A percentile compares a stretch with the other conserved stretches of the same genome.
These are phyloP conservation scores for Malthinus flaveolus DNA, from an alignment of 2,888 invertebrate genomes.

Conservation along the genomic window DNA sequence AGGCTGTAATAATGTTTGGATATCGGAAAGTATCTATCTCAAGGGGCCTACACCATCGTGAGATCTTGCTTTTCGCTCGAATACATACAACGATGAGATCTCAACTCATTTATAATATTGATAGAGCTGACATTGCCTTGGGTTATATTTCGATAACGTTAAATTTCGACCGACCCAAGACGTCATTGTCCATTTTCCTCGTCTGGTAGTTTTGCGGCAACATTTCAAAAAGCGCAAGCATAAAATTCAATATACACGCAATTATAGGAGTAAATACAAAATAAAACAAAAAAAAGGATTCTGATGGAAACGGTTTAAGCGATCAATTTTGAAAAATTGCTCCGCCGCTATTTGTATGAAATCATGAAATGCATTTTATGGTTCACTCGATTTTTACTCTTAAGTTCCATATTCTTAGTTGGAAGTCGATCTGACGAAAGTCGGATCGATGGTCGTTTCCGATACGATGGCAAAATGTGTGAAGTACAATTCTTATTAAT, in stretches of 20 bases:
- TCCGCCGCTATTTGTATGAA: conserved; percentile 27
- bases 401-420: conserved; percentile 20
- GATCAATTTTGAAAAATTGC: conserved; percentile 33
- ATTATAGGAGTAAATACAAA: not conserved
- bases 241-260: not conserved
- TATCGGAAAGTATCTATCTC: conserved; percentile 26
- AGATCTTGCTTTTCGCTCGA: conserved; percentile 34
- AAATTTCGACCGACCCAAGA: conserved; percentile 14
- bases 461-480: conserved; percentile 21
- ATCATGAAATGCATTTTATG: conserved; percentile 32
- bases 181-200: conserved; percentile 12
- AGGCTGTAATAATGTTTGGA: conserved; percentile 24
- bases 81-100: conserved; percentile 35
- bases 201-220: not conserved
- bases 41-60: conserved; percentile 27
- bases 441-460: conserved; percentile 20
- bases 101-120: conserved; percentile 37
- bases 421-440: conserved; percentile 22
- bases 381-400: conserved; percentile 26
- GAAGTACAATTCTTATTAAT: conserved; percentile 22
- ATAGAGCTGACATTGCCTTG: conserved; percentile 30
- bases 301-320: conserved; percentile 16
- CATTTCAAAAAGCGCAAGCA: not conserved
- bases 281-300: not conserved
- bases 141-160: conserved; percentile 27